Conservation (phyloP, 2,888 invertebrate species). For the Diloba caeruleocephala region DNA sequence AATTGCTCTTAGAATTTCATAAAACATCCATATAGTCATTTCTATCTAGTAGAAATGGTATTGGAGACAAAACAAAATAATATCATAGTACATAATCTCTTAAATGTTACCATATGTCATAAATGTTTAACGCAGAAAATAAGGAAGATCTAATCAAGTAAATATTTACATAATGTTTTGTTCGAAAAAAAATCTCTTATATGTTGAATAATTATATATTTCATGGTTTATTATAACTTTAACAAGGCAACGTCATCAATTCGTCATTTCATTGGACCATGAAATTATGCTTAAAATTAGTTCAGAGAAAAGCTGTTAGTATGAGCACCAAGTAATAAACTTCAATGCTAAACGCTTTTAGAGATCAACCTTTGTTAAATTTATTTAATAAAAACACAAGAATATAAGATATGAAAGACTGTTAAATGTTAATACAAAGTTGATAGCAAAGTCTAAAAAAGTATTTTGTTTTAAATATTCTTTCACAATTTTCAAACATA, state of each 20-base stretch:
- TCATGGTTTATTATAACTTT: background rate
- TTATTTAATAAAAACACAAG: constrained; percentile 11
- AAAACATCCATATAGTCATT: constrained; percentile 52
- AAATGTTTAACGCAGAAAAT: constrained; percentile 21
- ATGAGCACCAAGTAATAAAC: constrained; percentile 27
- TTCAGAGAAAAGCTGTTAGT: constrained; percentile 8
- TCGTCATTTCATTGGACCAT: background rate
- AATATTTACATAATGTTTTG: constrained; percentile 21
- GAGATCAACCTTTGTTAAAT: constrained; percentile 22
- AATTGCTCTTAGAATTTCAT: constrained; percentile 12
- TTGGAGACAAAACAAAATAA: constrained; percentile 42
- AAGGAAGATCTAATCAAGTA: constrained; percentile 14
- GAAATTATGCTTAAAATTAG: constrained; percentile 1
- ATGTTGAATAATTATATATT: background rate
- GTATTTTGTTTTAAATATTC: no score
- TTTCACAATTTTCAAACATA: no score
- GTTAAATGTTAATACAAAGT: background rate
- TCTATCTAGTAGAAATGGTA: constrained; percentile 64
- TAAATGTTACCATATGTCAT: constrained; percentile 16
- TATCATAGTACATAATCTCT: constrained; percentile 32
- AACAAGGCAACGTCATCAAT: background rate
- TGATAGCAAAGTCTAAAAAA: no score
- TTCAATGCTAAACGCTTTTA: constrained; percentile 3
- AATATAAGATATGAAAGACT: constrained; percentile 15
- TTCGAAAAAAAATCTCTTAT: background rate